These are phyloP conservation scores for Drosophila infuscata DNA, from an alignment of 2,888 invertebrate species.

Conservation along the genomic window DNA sequence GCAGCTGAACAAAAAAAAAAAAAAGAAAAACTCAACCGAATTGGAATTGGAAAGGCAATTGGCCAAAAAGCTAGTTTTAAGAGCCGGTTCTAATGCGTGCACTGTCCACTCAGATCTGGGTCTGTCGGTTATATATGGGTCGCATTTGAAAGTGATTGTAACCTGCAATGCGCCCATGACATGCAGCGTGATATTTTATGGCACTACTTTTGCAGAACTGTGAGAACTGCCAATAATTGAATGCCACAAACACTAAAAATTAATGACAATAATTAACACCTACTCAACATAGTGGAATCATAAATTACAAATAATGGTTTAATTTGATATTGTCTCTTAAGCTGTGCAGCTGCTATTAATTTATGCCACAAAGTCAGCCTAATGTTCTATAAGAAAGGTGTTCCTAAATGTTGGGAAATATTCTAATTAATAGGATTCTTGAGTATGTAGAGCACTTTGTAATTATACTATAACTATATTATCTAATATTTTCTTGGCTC, in stretches of 20 bases:
- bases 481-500: not conserved
- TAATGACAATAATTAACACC: conserved; percentile 10
- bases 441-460: not conserved
- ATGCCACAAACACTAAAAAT: not conserved
- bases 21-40: conserved; percentile 20
- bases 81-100: conserved; percentile 77
- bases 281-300: not conserved
- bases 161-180: conserved; percentile 40
- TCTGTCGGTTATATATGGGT: conserved; percentile 58
- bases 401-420: not conserved
- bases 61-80: conserved; percentile 54
- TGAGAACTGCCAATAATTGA: conserved; percentile 17
- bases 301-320: not conserved
- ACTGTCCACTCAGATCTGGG: conserved; percentile 50
- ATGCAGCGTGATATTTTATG: conserved; percentile 44
- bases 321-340: not conserved
- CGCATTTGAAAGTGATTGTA: conserved; percentile 77
- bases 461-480: accelerated
- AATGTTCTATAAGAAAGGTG: not conserved
- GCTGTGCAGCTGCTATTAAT: no score
- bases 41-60: conserved; percentile 65
- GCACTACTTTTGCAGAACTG: conserved; percentile 26
- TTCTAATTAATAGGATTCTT: not conserved
- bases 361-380: not conserved
- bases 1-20: conserved; percentile 35